These are phyloP conservation scores for Vandiemenella viatica DNA, from an alignment of 2,888 invertebrate genomes.

Conservation along the genomic window DNA sequence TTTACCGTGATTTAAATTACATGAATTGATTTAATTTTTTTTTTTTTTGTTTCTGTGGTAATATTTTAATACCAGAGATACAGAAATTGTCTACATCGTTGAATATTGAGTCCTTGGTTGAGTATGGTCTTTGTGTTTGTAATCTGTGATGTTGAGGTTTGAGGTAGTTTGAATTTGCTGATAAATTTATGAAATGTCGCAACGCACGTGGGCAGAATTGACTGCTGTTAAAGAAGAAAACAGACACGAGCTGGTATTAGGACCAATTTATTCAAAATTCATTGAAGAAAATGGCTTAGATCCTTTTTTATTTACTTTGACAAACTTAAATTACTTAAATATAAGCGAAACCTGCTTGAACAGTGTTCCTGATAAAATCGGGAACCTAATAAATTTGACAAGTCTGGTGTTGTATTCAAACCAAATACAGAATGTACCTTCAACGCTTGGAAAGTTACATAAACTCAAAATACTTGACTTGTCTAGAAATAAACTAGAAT, in stretches of 20 bases:
- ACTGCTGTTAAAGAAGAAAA: slow-evolving; percentile 49
- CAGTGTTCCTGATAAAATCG: slow-evolving; percentile 41
- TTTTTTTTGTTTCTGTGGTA: too few relatives aligned
- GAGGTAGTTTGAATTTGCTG: neutral
- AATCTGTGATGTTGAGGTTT: too few relatives aligned
- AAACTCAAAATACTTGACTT: slow-evolving; percentile 65
- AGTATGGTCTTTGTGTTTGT: neutral
- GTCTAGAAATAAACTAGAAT: slow-evolving; percentile 48
- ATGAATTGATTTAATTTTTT: too few relatives aligned
- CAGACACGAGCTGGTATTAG: slow-evolving; percentile 60
- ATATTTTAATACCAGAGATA: too few relatives aligned
- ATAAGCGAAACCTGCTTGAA: slow-evolving; percentile 50
- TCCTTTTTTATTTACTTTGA: slow-evolving; percentile 42
- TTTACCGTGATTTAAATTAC: too few relatives aligned
- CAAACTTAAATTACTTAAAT: slow-evolving; percentile 53
- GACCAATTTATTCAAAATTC: slow-evolving; percentile 41
- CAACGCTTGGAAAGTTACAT: slow-evolving; percentile 42
- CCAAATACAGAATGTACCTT: slow-evolving; percentile 40
- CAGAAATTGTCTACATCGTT: too few relatives aligned
- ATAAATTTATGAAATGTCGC: neutral
- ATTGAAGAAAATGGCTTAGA: slow-evolving; percentile 52
- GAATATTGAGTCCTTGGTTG: neutral
- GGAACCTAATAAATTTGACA: slow-evolving; percentile 45
- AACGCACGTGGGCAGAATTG: slow-evolving; percentile 46
- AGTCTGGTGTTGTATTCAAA: slow-evolving; percentile 57